Evolutionary conservation across 1,140 invertebrate genomes (phyloP).

Genomic region (Matsumurasca onukii): DNA sequence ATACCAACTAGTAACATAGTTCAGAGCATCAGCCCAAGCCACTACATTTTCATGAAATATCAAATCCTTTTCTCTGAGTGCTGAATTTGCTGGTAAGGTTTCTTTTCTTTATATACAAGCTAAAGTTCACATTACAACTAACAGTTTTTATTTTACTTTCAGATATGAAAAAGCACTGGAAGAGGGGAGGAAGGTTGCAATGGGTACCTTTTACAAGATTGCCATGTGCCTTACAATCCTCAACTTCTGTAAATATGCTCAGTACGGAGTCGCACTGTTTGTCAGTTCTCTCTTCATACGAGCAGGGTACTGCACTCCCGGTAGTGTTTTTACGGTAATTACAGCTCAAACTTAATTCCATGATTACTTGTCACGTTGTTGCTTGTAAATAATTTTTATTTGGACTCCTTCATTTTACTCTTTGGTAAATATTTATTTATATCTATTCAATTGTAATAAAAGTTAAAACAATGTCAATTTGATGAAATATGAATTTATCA

Average conservation of each 20-base stretch:
- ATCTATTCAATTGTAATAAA: background rate
- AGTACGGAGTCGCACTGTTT: constrained; percentile 82
- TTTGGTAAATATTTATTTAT: no score
- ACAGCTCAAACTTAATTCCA: no score
- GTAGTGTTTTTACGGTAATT: constrained; percentile 52
- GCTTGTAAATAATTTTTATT: no score
- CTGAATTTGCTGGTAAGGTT: no score
- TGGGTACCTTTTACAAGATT: constrained; percentile 55
- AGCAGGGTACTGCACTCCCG: constrained; percentile 44
- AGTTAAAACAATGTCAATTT: background rate
- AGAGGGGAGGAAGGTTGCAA: constrained; percentile 51
- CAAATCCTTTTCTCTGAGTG: no score
- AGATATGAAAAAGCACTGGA: constrained; percentile 53
- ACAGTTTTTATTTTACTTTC: constrained; percentile 10
- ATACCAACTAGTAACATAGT: no score
- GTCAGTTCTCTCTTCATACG: constrained; percentile 70
- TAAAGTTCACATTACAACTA: background rate
- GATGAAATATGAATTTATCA: background rate
- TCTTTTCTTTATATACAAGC: no score
- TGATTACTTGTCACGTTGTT: no score
- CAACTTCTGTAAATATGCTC: constrained; percentile 74
- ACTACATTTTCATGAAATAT: no score
- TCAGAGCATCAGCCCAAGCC: no score
- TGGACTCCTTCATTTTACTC: no score
- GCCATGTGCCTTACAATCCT: constrained; percentile 63